These are phyloP conservation scores for Pampusana beccarii DNA, from an alignment of 2,113 vertebrate genomes.

Conservation along the genomic window DNA sequence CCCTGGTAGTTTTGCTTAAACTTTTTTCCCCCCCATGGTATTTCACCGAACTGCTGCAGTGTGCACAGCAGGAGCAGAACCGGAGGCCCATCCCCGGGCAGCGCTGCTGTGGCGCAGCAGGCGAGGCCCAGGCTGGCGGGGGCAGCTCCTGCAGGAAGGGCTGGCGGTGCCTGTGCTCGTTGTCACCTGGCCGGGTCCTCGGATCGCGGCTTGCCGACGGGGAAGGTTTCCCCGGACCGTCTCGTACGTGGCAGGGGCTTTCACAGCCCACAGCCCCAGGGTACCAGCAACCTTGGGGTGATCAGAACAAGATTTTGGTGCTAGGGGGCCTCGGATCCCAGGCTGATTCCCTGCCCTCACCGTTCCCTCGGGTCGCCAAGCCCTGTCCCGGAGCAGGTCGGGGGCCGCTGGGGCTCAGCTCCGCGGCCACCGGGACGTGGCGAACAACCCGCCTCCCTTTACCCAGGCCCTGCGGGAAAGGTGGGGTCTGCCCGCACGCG, in stretches of 20 bases:
- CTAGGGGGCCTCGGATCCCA: fast-evolving
- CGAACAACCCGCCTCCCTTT: fast-evolving
- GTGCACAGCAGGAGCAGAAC: fast-evolving
- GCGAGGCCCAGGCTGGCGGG: fast-evolving
- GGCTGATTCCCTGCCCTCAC: background rate
- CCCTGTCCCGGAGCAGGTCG: background rate
- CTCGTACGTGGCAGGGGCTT: too few species aligned
- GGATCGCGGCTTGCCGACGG: fast-evolving
- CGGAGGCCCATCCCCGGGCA: fast-evolving
- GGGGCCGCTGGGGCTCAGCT: background rate
- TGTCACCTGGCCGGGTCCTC: fast-evolving
- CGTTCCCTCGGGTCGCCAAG: fast-evolving
- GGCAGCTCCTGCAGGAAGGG: background rate
- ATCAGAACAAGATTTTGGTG: fast-evolving
- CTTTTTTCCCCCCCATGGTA: fast-evolving
- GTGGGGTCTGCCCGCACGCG: background rate
- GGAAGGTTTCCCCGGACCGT: too few species aligned
- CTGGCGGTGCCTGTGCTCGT: fast-evolving
- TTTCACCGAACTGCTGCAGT: fast-evolving
- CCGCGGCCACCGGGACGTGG: fast-evolving
- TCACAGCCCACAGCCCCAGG: background rate
- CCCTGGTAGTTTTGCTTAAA: background rate
- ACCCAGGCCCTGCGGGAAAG: fast-evolving
- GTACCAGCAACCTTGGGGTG: fast-evolving
- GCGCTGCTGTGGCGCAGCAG: background rate